Evolutionary conservation across 2,113 vertebrate species (phyloP).

Genomic region (Gambusia holbrooki): DNA sequence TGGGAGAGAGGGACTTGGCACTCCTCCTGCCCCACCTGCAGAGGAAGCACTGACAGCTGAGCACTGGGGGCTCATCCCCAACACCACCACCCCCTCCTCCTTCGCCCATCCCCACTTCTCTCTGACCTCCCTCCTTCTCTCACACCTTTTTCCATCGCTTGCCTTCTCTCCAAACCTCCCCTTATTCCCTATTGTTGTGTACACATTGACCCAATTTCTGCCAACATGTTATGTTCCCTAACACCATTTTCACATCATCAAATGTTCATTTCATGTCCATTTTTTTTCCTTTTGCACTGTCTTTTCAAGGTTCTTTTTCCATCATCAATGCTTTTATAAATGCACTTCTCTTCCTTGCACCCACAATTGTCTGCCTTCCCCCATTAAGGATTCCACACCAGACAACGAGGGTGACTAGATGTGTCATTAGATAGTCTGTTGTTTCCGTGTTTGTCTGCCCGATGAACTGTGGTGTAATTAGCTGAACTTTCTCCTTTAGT

Average conservation of each 20-base stretch:
- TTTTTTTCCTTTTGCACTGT: constrained; percentile 28
- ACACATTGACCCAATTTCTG: constrained; percentile 64
- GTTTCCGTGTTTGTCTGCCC: constrained; percentile 54
- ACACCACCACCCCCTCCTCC: constrained; percentile 62
- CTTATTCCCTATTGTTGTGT: constrained; percentile 63
- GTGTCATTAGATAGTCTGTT: constrained; percentile 36
- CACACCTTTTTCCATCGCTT: constrained; percentile 62
- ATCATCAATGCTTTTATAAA: constrained; percentile 23
- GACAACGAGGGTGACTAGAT: constrained; percentile 6
- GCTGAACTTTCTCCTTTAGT: constrained; percentile 59
- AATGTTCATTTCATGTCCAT: constrained; percentile 17
- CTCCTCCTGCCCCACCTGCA: constrained; percentile 82
- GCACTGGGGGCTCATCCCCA: constrained; percentile 64
- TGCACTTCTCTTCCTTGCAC: constrained; percentile 9
- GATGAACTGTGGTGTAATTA: constrained; percentile 63
- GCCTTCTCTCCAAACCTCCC: constrained; percentile 42
- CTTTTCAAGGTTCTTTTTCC: constrained; percentile 29
- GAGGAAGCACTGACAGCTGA: constrained; percentile 86
- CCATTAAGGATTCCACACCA: constrained; percentile 42
- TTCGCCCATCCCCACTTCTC: constrained; percentile 66
- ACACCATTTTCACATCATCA: constrained; percentile 33
- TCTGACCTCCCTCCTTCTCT: constrained; percentile 72
- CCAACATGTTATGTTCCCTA: constrained; percentile 32
- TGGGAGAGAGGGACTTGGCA: constrained; percentile 80
- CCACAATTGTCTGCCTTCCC: constrained; percentile 2